A percentile compares a stretch with the other conserved stretches of the same genome.
Evolutionary conservation across 2,797 vertebrate species (phyloP).

Genomic region (Falco concolor): DNA sequence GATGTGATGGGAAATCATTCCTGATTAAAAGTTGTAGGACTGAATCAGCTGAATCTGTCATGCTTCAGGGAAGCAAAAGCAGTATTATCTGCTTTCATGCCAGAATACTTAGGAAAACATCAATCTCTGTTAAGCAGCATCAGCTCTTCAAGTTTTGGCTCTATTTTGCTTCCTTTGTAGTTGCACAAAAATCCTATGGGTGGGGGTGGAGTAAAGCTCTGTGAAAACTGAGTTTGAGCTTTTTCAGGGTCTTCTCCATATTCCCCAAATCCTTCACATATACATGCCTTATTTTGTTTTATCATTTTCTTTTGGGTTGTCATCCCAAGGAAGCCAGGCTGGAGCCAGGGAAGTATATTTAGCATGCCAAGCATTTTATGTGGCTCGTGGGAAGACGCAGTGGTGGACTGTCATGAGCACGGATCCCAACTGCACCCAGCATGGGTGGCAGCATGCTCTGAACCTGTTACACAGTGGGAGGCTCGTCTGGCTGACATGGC

Average conservation of each 20-base stretch:
- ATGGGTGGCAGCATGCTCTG: fast-evolving
- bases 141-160: neutral
- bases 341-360: neutral
- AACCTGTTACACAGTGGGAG: fast-evolving
- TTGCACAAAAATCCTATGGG: neutral
- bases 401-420: neutral
- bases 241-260: neutral
- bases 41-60: neutral
- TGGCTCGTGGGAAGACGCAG: neutral
- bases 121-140: neutral
- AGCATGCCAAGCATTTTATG: neutral
- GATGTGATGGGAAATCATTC: neutral
- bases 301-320: neutral
- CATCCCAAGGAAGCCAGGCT: neutral
- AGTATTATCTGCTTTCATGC: neutral
- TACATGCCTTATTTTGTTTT: neutral
- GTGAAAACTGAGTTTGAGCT: neutral
- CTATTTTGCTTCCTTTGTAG: neutral
- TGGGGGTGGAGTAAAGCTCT: neutral
- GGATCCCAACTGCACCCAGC: fast-evolving
- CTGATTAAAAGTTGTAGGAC: neutral
- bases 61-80: neutral
- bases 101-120: neutral
- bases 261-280: neutral
- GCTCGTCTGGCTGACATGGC: neutral